Percentiles rank a stretch among this genome's conserved stretches.
Conservation (phyloP, 2,888 invertebrate genomes). For the Ophion costatus region DNA sequence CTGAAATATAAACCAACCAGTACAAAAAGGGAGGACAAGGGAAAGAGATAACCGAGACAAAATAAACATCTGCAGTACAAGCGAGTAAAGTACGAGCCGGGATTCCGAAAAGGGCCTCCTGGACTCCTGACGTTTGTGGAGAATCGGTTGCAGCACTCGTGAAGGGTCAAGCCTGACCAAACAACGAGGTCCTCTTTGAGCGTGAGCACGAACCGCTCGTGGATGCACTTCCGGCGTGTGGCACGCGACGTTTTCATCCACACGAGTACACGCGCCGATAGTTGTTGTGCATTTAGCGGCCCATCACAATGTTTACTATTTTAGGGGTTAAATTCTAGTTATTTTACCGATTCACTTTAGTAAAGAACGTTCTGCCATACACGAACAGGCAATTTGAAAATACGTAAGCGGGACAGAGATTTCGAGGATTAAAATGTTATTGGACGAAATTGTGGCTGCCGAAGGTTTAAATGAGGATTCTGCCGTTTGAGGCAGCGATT, state of each 20-base stretch:
- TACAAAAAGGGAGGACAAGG: not conserved
- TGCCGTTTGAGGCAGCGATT: not conserved
- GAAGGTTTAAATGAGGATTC: not conserved
- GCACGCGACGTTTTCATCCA: constrained; percentile 39
- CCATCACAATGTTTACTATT: too few relatives aligned
- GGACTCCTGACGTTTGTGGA: constrained; percentile 18
- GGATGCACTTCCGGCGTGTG: constrained; percentile 51
- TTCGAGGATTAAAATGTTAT: too few relatives aligned
- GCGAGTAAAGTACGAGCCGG: constrained; percentile 34
- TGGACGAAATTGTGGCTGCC: too few relatives aligned
- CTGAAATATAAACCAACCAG: not conserved
- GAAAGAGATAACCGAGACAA: constrained; percentile 65
- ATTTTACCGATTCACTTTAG: too few relatives aligned
- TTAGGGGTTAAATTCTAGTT: too few relatives aligned
- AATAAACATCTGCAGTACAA: constrained; percentile 77
- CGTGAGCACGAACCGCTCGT: constrained; percentile 32
- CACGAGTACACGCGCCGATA: not conserved
- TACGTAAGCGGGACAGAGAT: too few relatives aligned
- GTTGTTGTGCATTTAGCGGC: too few relatives aligned
- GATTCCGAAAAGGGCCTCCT: constrained; percentile 19
- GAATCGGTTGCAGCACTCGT: constrained; percentile 50
- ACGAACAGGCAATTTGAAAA: too few relatives aligned
- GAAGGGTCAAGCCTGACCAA: constrained; percentile 64
- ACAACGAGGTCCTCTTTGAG: constrained; percentile 49
- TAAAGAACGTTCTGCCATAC: too few relatives aligned